Evolutionary conservation across 2,113 vertebrate genomes (phyloP), one percentile per base, ranked within the genome.

Genomic region (Tachysurus vachellii): DNA sequence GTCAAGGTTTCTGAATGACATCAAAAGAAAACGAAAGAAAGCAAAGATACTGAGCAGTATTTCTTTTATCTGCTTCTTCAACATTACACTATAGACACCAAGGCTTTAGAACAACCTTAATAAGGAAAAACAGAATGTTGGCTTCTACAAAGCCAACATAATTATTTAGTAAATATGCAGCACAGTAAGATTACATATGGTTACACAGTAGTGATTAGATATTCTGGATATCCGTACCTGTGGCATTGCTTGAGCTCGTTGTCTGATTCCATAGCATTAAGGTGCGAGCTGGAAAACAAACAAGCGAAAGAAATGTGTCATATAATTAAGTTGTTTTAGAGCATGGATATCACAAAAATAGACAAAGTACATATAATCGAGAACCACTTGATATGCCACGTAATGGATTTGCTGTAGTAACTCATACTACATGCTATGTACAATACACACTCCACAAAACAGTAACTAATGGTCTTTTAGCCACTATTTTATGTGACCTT

Each of bases 261-360:
- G 87, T 90, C 64, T 87, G 89, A n/a, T 90, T 90, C 89, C 89
- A 90, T 56, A 90, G 26, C 36, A 90, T 85, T 56, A 90, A 82
- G 70, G 87, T 90, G 42, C 87, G 89, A 71, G 89, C 89, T 90
- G 77, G 14, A 76, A 59, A 89, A 87, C 66, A 36, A 73, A 61
- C 19, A 54, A 56, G 23, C 42, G 21, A n/a, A 53, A 47, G 5
- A 47, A 12, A 56, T 2, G 54, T 64, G 26, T 28, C 31, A 4
- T 4, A 80, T 64, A 6, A n/a, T 36, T 56, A 57, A 19, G 21
- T 9, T 80, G 77, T 56, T n/a, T 14, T 28, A 28, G 76, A 56
- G n/a, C 6, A 56, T 11, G 14, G 3, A 14, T 56, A 31, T 26
- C 53, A 56, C 66, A 84, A 31, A 53, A 66, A 82, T 82, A 47